Percentiles rank a stretch among this genome's conserved stretches.
phyloP scores from a whole-genome alignment of 2,797 vertebrate genomes.

The Apogon hyalosoma region DNA sequence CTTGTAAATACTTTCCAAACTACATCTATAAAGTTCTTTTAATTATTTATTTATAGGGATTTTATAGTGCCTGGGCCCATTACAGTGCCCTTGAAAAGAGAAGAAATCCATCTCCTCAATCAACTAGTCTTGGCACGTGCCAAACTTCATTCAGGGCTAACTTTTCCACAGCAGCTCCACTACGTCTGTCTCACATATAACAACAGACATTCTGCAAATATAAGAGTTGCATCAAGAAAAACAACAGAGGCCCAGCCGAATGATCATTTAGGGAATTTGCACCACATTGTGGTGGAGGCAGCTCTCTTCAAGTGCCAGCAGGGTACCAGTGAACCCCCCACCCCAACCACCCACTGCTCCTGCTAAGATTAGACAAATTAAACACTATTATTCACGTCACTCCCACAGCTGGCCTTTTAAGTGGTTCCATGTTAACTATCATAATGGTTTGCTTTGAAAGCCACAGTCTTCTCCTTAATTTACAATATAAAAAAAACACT shows the following conservation, averaged over 20 bases:
- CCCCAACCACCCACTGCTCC: constrained; percentile 74
- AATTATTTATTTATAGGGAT: constrained; percentile 78
- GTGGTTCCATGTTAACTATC: constrained; percentile 85
- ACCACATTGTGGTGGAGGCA: constrained; percentile 73
- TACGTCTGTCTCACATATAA: constrained; percentile 55
- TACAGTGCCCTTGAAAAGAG: constrained; percentile 72
- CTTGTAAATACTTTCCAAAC: constrained; percentile 81
- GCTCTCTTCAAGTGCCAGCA: constrained; percentile 76
- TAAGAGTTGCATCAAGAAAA: constrained; percentile 61
- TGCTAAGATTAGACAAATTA: constrained; percentile 87
- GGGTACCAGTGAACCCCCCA: constrained; percentile 57
- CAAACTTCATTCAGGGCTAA: constrained; percentile 29
- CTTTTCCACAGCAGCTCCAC: constrained; percentile 56
- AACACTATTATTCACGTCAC: constrained; percentile 85
- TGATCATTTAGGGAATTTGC: constrained; percentile 72
- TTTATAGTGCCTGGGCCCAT: constrained; percentile 75
- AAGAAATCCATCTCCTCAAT: constrained; percentile 73
- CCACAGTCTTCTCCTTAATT: constrained; percentile 83
- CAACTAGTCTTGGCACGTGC: constrained; percentile 56
- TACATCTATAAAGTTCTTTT: constrained; percentile 67
- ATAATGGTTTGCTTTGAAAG: constrained; percentile 84
- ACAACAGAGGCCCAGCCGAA: constrained; percentile 72
- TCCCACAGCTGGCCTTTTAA: constrained; percentile 84
- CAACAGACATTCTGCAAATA: constrained; percentile 75
- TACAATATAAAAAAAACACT: constrained; percentile 77